These are phyloP conservation scores for Holothuria scabra DNA, from an alignment of 53 echinoderm and acorn worm species.

Conservation along the genomic window DNA sequence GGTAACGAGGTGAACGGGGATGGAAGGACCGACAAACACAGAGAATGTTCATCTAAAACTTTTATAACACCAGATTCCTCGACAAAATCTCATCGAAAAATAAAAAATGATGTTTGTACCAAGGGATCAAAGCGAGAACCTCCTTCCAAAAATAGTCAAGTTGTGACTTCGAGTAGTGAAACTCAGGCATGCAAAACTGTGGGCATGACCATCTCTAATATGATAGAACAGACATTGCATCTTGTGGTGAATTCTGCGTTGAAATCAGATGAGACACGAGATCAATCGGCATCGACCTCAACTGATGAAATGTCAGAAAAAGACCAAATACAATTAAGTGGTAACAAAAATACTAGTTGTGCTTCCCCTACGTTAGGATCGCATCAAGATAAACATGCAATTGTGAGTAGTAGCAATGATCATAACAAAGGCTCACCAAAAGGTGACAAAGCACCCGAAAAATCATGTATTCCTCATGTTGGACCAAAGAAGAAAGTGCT, in stretches of 20 bases:
- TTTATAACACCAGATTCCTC: too few species aligned
- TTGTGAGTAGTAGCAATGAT: constrained; percentile 37
- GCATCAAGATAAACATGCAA: background rate
- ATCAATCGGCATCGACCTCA: background rate
- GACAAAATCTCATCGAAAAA: too few species aligned
- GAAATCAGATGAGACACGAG: constrained; percentile 3
- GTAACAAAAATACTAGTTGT: background rate
- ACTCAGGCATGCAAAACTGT: constrained; percentile 27
- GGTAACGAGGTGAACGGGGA: too few species aligned
- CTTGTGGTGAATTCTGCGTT: constrained; percentile 54
- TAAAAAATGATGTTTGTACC: too few species aligned
- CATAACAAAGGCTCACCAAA: background rate
- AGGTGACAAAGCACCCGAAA: background rate
- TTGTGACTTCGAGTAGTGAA: too few species aligned
- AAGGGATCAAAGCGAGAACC: too few species aligned
- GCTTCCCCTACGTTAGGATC: background rate
- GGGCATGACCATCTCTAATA: constrained; percentile 89
- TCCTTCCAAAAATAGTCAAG: too few species aligned
- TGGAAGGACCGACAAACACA: too few species aligned
- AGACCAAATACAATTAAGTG: background rate
- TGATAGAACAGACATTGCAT: constrained; percentile 91
- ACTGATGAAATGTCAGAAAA: background rate
- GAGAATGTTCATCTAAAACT: background rate
- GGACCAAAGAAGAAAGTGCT: constrained; percentile 46
- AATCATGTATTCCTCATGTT: constrained; percentile 13